Percentiles rank a stretch among this genome's conserved stretches.
These are phyloP conservation scores for Fukomys damarensis DNA, from an alignment of 2,113 vertebrate genomes.

Conservation along the genomic window DNA sequence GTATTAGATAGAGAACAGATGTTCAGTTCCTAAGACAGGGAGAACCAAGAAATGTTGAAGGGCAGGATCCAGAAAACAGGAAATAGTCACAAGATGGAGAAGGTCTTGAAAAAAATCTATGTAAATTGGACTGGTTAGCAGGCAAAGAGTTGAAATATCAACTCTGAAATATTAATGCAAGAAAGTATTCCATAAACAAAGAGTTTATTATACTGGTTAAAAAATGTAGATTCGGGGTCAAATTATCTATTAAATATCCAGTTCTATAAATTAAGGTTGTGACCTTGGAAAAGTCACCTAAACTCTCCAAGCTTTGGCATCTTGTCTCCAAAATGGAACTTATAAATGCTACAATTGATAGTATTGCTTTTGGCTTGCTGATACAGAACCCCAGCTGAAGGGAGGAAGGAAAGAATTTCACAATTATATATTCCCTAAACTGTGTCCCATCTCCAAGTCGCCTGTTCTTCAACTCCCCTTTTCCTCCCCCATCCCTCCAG, in stretches of 20 bases:
- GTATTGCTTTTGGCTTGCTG: neutral
- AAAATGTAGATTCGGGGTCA: neutral
- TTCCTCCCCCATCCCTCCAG: neutral
- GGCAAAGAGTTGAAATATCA: neutral
- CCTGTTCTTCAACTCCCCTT: neutral
- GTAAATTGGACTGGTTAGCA: neutral
- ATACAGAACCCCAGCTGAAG: neutral
- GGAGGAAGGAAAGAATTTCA: neutral
- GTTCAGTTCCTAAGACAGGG: neutral
- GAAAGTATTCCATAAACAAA: neutral
- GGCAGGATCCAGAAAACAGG: neutral
- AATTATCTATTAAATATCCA: neutral
- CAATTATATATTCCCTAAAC: neutral
- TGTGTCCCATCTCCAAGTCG: neutral
- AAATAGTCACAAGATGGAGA: neutral
- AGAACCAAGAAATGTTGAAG: neutral
- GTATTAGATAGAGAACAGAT: neutral
- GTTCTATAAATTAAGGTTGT: neutral
- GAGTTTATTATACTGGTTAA: neutral
- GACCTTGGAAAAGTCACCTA: neutral
- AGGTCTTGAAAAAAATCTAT: neutral
- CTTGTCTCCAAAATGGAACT: neutral
- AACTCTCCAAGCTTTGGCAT: neutral
- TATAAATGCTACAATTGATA: neutral
- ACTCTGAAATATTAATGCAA: neutral